Evolutionary conservation across 2,888 invertebrate genomes (phyloP), one percentile per base, ranked within the genome.

Genomic region (Idaea dimidiata): DNA sequence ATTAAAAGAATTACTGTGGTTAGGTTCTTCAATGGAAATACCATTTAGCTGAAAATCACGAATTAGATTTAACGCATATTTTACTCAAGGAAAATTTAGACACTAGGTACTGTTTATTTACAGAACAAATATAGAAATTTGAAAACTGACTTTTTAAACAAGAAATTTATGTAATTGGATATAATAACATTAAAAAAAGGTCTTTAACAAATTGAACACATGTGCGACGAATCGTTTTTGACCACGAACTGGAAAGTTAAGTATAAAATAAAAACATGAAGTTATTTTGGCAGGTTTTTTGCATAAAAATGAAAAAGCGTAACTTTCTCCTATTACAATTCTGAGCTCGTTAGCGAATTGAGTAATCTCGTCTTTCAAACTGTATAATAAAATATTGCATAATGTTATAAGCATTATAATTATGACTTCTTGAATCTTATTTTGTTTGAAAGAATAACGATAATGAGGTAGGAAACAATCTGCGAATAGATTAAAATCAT

Each of bases 1-100:
- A 83, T 82, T 83, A 68, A 72, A 73, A 64, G 66, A 66, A 66
- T 66, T 64, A 66, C 59, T 70, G 67, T 63, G 67, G 68, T 72
- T 65, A 59, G 24, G 64, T 60, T 43, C 43, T 43, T 43, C 14
- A 43, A 43, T 43, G 43, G 43, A 14, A 43, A 24, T 43, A 14
- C 14, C 8, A 10, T 43, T 43, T 7, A 43, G 10, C 43, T 43
- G 43, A 43, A 43, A 43, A 43, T 5, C 43, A 43, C 43, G 43
- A 43, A 8, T 43, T 43, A 43, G 43, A 43, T 43, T 43, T 14
- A 10, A 14, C 14, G 43, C 43, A 43, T 43, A 43, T 43, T 43
- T 43, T 10, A 7, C 6, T 43, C 7, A 43, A 0, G 14, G 43
- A 43, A 43, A 43, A 43, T 10, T 4, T 43, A 8, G 10, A 1